Evolutionary conservation across 2,797 vertebrate genomes (phyloP).

Genomic region (Mus minutoides): DNA sequence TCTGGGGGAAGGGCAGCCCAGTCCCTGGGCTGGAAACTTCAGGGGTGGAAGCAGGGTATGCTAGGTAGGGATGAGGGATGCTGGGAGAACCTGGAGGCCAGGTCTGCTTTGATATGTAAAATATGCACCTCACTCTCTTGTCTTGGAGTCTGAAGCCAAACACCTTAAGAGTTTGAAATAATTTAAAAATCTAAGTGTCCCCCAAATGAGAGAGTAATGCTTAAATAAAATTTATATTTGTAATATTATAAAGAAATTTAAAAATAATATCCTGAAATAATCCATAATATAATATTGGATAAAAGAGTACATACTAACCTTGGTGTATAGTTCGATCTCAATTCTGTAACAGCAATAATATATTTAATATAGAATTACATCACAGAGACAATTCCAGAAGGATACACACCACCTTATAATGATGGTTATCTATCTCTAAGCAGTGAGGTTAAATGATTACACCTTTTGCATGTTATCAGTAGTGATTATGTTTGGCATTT

Average conservation of each 20-base stretch:
- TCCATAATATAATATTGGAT: conserved; percentile 15
- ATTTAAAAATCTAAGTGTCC: conserved; percentile 4
- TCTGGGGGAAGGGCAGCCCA: background rate
- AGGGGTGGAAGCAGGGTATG: background rate
- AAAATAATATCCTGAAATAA: conserved; percentile 48
- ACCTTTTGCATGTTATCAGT: background rate
- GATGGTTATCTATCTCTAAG: conserved; percentile 14
- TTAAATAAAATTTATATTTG: conserved; percentile 19
- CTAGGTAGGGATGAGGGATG: background rate
- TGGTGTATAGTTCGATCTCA: background rate
- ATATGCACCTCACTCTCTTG: background rate
- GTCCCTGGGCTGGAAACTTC: background rate
- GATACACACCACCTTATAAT: background rate
- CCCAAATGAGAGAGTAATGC: background rate
- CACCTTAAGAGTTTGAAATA: conserved; percentile 14
- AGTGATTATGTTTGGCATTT: conserved; percentile 29
- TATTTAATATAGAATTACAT: conserved; percentile 46
- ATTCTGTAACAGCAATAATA: conserved; percentile 34
- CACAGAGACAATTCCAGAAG: conserved; percentile 31
- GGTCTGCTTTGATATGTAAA: background rate
- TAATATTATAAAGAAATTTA: conserved; percentile 44
- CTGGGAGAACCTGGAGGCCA: background rate
- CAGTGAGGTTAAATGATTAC: background rate
- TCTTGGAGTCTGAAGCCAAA: background rate
- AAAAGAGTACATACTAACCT: conserved; percentile 32